These are phyloP conservation scores for Sialia sialis DNA, from an alignment of 2,113 vertebrate species.

Conservation along the genomic window DNA sequence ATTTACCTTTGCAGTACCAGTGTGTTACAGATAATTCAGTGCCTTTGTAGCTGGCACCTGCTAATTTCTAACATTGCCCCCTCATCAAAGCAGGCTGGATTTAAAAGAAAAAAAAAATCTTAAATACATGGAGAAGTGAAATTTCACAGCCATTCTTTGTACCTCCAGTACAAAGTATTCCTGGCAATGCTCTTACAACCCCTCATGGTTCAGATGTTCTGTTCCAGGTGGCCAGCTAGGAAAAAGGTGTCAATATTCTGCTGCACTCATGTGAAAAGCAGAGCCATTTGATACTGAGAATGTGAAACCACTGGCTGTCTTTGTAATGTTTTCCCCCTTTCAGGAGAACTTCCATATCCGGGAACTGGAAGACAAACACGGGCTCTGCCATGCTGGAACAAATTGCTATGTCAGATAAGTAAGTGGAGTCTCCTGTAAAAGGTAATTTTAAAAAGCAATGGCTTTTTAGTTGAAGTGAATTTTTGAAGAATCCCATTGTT, in stretches of 20 bases:
- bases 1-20: not conserved
- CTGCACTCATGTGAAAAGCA: not conserved
- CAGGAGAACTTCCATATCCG: constrained; percentile 98
- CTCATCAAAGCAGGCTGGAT: not conserved
- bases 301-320: not conserved
- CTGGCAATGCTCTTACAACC: not conserved
- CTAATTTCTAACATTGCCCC: not conserved
- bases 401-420: constrained; percentile 99
- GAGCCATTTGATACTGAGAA: not conserved
- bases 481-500: not conserved
- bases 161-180: not conserved
- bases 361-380: constrained; percentile 99
- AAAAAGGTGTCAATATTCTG: not conserved
- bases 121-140: not conserved
- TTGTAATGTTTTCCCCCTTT: constrained; percentile 43
- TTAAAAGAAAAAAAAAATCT: not conserved
- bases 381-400: constrained; percentile 99
- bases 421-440: constrained; percentile 59
- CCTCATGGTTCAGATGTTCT: fast-evolving
- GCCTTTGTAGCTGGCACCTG: not conserved
- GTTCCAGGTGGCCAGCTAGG: not conserved
- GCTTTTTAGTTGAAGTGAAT: not conserved
- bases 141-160: not conserved
- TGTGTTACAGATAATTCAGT: not conserved
- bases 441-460: not conserved